These are phyloP conservation scores for Rafetus swinhoei DNA, from an alignment of 2,113 vertebrate genomes.

Conservation along the genomic window DNA sequence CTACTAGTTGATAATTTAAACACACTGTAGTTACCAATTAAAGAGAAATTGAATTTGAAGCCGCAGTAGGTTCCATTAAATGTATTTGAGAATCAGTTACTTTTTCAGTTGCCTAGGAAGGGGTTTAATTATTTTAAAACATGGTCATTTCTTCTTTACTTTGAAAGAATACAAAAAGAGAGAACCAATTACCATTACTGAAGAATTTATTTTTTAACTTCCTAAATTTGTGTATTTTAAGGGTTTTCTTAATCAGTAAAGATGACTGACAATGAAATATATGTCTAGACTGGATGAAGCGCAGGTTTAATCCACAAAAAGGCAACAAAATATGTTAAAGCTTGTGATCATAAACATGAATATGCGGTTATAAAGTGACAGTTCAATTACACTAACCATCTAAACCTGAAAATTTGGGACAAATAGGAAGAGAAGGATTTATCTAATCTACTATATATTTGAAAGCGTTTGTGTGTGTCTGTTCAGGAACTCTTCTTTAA, in stretches of 20 bases:
- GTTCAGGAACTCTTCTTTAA: too few relatives aligned
- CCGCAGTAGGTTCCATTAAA: constrained; percentile 72
- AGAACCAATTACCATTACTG: constrained; percentile 23
- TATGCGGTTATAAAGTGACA: not conserved
- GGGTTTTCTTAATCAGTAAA: not conserved
- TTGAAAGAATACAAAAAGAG: not conserved
- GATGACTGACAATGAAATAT: not conserved
- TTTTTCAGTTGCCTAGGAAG: constrained; percentile 63
- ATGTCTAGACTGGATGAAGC: not conserved
- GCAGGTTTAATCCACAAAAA: not conserved
- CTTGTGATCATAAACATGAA: not conserved
- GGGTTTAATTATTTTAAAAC: constrained; percentile 65
- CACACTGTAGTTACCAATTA: constrained; percentile 70
- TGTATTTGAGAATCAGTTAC: constrained; percentile 72
- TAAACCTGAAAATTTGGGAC: not conserved
- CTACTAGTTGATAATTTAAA: constrained; percentile 77
- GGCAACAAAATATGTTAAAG: not conserved
- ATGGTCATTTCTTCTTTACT: constrained; percentile 37
- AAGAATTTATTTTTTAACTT: constrained; percentile 20
- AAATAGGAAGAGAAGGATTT: not conserved
- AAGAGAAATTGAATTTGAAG: constrained; percentile 73
- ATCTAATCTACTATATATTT: not conserved
- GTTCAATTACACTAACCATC: not conserved
- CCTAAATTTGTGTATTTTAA: not conserved
- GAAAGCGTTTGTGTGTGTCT: too few relatives aligned